Evolutionary conservation across 2,797 vertebrate species (phyloP), one percentile per base, ranked within the genome.

Genomic region (Clarias pachynema): DNA sequence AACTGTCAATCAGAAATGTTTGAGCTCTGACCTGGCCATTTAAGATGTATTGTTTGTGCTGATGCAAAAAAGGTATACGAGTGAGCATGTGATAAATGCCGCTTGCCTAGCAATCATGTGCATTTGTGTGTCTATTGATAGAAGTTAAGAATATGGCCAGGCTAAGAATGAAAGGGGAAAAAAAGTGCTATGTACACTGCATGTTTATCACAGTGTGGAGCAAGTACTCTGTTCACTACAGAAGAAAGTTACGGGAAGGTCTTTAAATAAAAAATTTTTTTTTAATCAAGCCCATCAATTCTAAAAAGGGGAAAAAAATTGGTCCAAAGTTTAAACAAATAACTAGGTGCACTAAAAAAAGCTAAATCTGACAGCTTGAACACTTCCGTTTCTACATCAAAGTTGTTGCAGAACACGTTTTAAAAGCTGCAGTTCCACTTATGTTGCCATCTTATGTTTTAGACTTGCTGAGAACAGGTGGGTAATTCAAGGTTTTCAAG

Each of bases 401-500:
- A 59, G 29, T 56, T 18, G 4, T 37, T 22, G 20, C 65, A 72
- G 37, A 31, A 44, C 37, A 40, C 18, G 8, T 29, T 57, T 5
- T 7, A 40, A 34, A 31, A 57, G 53, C 26, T 77, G 74, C 8
- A 57, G 56, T 60, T 60, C 5, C 26, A 78, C 20, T n/a, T 24
- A 7, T 14, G 44, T 49, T 49, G 31, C 26, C 31, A 62, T 8
- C 3, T 62, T 40, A 62, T 14, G 6, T 40, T 79, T 79, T 57
- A 59, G 18, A 77, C 29, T 74, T 59, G 74, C 74, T 40, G 20
- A n/a, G 20, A 15, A 65, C 85, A 84, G 73, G 83, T 88, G 79
- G 40, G 44, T 70, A 88, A 85, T 82, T 57, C 78, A 26, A 63
- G 66, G 56, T 20, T 5, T 56, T 72, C 53, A 68, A 77, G 63